phyloP scores from a whole-genome alignment of 2,797 vertebrate species.

The Enteromius trimaculatus region DNA sequence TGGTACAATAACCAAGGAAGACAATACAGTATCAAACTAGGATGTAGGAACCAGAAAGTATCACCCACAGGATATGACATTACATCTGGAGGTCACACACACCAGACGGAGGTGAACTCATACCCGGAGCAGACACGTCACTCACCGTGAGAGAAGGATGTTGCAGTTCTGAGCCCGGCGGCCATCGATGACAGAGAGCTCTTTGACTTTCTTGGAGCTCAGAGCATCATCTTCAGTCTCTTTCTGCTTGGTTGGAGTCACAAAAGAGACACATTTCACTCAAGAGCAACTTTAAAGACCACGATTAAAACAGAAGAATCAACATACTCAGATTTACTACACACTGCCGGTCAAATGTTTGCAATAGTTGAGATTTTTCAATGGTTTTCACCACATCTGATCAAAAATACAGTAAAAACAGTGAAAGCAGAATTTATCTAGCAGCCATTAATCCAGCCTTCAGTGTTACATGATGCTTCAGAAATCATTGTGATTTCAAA shows the following conservation, averaged over 20 bases:
- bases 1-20: slow-evolving; percentile 27
- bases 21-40: slow-evolving; percentile 36
- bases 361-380: not conserved
- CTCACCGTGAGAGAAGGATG: slow-evolving; percentile 94
- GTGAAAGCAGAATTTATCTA: not conserved
- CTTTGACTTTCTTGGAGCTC: slow-evolving; percentile 95
- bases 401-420: not conserved
- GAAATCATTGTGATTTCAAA: not conserved
- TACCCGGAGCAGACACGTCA: slow-evolving; percentile 41
- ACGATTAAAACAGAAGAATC: not conserved
- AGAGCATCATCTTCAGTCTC: slow-evolving; percentile 92
- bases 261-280: not conserved
- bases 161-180: slow-evolving; percentile 98
- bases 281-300: not conserved
- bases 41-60: not conserved
- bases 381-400: not conserved
- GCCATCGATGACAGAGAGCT: slow-evolving; percentile 96
- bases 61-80: slow-evolving; percentile 49
- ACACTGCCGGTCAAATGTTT: not conserved
- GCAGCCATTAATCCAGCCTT: not conserved
- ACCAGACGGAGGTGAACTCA: slow-evolving; percentile 1
- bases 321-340: not conserved
- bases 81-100: slow-evolving; percentile 43
- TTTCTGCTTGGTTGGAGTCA: slow-evolving; percentile 69
- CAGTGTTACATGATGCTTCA: not conserved